Evolutionary conservation across 2,113 vertebrate species (phyloP).

Genomic region (Coturnix japonica): DNA sequence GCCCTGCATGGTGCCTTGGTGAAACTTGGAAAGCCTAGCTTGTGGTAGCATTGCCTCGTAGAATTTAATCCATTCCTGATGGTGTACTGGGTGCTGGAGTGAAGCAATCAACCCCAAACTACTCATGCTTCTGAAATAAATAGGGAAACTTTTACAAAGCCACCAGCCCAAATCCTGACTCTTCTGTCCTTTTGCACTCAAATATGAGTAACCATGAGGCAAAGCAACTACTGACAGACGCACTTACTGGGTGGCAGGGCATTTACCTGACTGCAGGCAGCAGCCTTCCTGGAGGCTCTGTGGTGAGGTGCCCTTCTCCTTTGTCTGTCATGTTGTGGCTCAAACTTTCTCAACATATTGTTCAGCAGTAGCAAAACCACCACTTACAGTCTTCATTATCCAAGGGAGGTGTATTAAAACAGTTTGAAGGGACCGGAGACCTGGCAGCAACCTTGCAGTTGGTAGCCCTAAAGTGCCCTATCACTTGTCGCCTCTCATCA

Average conservation of each 20-base stretch:
- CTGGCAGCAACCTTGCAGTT: not conserved
- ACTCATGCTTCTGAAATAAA: not conserved
- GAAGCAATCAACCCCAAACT: not conserved
- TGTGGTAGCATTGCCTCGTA: not conserved
- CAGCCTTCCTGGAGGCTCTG: not conserved
- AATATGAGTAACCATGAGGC: not conserved
- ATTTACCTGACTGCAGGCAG: not conserved
- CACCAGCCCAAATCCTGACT: not conserved
- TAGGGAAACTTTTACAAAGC: not conserved
- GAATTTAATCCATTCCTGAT: not conserved
- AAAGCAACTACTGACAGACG: not conserved
- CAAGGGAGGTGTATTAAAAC: not conserved
- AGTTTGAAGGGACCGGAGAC: not conserved
- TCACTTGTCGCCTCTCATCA: not conserved
- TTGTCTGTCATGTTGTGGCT: not conserved
- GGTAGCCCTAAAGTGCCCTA: not conserved
- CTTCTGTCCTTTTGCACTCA: not conserved
- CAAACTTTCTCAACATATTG: not conserved
- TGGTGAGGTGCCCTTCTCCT: not conserved
- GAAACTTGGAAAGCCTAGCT: not conserved
- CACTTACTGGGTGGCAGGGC: not conserved
- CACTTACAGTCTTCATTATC: not conserved
- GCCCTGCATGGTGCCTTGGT: not conserved
- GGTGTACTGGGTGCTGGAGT: not conserved
- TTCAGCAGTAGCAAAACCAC: not conserved